phyloP scores from a whole-genome alignment of 2,113 vertebrate genomes.

The Leiothrix lutea region DNA sequence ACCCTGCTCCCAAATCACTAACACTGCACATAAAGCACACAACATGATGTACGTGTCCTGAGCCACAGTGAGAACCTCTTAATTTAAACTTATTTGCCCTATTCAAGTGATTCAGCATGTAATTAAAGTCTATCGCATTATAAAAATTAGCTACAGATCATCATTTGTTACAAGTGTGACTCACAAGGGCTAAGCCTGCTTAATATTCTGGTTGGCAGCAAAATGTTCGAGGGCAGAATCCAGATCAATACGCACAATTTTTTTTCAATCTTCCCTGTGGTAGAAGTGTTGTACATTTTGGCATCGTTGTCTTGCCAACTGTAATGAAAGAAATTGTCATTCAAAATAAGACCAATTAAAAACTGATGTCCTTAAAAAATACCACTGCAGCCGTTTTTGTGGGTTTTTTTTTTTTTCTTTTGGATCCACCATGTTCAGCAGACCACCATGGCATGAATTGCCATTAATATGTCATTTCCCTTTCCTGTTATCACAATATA shows the following conservation, averaged over 20 bases:
- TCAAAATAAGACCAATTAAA: slow-evolving; percentile 49
- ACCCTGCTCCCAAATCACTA: background rate
- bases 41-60: background rate
- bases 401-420: background rate
- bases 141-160: slow-evolving; percentile 32
- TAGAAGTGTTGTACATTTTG: slow-evolving; percentile 1
- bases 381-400: background rate
- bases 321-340: slow-evolving; percentile 44
- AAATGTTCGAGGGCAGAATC: background rate
- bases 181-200: slow-evolving; percentile 44
- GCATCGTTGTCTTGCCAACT: background rate
- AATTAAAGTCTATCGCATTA: background rate
- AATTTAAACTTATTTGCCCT: slow-evolving; percentile 12
- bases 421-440: slow-evolving; percentile 55
- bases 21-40: background rate
- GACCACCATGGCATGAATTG: slow-evolving; percentile 77
- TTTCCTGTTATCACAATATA: slow-evolving; percentile 85
- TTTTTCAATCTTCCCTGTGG: background rate
- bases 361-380: slow-evolving; percentile 15
- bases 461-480: slow-evolving; percentile 87
- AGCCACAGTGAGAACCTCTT: slow-evolving; percentile 12
- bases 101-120: background rate
- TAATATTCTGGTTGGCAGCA: slow-evolving; percentile 27
- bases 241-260: background rate
- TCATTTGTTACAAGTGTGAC: slow-evolving; percentile 20